Percentiles rank a stretch among this genome's conserved stretches.
phyloP scores from a whole-genome alignment of 2,797 vertebrate species.

The Picus viridis region DNA sequence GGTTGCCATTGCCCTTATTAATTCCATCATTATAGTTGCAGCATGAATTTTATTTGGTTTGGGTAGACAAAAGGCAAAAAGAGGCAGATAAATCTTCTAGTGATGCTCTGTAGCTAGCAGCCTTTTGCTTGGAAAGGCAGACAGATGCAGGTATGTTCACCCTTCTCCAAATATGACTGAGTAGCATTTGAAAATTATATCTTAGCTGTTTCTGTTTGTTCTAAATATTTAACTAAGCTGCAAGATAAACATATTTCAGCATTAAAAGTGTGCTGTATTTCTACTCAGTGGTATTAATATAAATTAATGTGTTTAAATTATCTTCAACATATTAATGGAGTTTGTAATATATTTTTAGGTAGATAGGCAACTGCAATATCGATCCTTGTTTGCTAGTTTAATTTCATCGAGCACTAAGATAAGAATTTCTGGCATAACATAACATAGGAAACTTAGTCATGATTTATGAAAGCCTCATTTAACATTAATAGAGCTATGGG shows the following conservation, averaged over 20 bases:
- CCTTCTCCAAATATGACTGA: neutral
- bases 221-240: slow-evolving; percentile 23
- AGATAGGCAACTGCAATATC: neutral
- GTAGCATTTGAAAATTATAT: neutral
- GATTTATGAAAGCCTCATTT: slow-evolving; percentile 63
- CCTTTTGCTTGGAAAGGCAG: neutral
- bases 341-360: neutral
- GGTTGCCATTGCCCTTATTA: slow-evolving; percentile 34
- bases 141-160: neutral
- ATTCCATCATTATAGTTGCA: slow-evolving; percentile 3
- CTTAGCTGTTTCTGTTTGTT: neutral
- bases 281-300: neutral
- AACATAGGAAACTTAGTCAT: slow-evolving; percentile 1
- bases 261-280: neutral
- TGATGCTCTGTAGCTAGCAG: neutral
- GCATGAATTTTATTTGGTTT: slow-evolving; percentile 27
- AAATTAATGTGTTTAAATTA: neutral
- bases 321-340: neutral
- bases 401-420: slow-evolving; percentile 4
- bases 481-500: slow-evolving; percentile 47
- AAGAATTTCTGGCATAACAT: neutral
- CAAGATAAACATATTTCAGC: neutral
- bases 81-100: neutral
- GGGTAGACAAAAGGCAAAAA: neutral
- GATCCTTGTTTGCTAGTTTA: neutral